phyloP scores from a whole-genome alignment of 2,113 vertebrate genomes.

The Crotalus helleri region DNA sequence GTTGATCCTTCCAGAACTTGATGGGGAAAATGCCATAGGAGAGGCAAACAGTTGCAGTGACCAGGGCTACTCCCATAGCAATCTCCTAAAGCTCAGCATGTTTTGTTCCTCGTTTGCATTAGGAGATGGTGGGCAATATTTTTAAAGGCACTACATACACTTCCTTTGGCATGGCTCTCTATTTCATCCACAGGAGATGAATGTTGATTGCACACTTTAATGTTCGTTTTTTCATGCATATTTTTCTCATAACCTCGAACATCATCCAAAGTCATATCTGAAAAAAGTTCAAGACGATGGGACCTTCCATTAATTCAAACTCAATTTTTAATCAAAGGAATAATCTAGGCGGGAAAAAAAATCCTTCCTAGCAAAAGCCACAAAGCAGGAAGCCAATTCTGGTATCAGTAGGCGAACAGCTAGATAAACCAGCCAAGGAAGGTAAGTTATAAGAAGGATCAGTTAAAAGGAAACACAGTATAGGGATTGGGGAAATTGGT shows the following conservation, averaged over 20 bases:
- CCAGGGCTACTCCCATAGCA: constrained; percentile 21
- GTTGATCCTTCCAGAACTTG: constrained; percentile 27
- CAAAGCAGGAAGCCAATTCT: constrained; percentile 65
- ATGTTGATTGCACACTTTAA: constrained; percentile 97
- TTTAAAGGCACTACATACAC: constrained; percentile 85
- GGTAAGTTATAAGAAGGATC: constrained; percentile 48
- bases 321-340: constrained; percentile 57
- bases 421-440: constrained; percentile 67
- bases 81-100: not conserved
- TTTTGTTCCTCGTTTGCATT: constrained; percentile 13
- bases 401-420: constrained; percentile 70
- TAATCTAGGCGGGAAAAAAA: constrained; percentile 41
- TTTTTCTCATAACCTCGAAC: constrained; percentile 96
- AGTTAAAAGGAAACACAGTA: constrained; percentile 64
- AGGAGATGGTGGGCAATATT: constrained; percentile 60
- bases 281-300: constrained; percentile 86
- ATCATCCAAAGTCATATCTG: constrained; percentile 99
- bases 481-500: constrained; percentile 66
- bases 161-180: constrained; percentile 90
- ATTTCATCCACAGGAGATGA: constrained; percentile 91
- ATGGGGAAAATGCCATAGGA: constrained; percentile 20
- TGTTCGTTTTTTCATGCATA: constrained; percentile 99
- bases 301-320: constrained; percentile 69
- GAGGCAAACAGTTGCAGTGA: not conserved
- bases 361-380: constrained; percentile 67